Percentiles rank a stretch among this genome's conserved stretches.
phyloP scores from a whole-genome alignment of 1,140 invertebrate species.

The Drosophila sturtevanti region DNA sequence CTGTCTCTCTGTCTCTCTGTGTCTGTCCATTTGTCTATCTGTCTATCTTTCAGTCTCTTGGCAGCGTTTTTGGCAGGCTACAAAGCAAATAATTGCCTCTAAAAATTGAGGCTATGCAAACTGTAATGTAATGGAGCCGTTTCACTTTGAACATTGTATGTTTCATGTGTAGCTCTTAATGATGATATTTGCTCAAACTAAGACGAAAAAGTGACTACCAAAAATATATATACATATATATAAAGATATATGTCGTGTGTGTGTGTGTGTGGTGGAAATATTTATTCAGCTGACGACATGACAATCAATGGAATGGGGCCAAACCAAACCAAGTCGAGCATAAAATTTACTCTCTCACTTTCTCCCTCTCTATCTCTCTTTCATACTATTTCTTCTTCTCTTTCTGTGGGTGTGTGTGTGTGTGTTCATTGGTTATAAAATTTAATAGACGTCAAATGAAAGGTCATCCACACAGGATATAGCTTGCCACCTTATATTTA shows the following conservation, averaged over 20 bases:
- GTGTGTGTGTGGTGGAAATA: constrained; percentile 7
- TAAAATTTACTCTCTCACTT: constrained; percentile 34
- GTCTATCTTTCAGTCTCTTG: constrained; percentile 26
- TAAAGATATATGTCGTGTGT: too few species aligned
- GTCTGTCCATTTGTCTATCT: constrained; percentile 36
- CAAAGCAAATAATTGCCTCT: constrained; percentile 74
- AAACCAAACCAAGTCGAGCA: constrained; percentile 30
- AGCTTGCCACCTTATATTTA: background rate
- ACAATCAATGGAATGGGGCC: constrained; percentile 33
- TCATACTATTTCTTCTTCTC: constrained; percentile 7
- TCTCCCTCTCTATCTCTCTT: background rate
- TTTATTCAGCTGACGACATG: constrained; percentile 38
- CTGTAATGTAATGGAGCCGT: constrained; percentile 71
- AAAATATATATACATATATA: constrained; percentile 27
- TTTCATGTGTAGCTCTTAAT: constrained; percentile 62
- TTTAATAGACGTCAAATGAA: constrained; percentile 70
- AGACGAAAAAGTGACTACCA: constrained; percentile 45
- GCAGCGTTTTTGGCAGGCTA: constrained; percentile 59
- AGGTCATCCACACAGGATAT: background rate
- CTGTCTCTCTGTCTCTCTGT: constrained; percentile 36
- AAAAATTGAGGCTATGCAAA: constrained; percentile 78
- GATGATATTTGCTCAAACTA: constrained; percentile 59
- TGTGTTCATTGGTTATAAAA: constrained; percentile 28
- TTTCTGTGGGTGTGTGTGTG: background rate
- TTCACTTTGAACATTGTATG: constrained; percentile 62